A percentile compares a stretch with the other conserved stretches of the same genome.
Evolutionary conservation across 1,140 invertebrate species (phyloP).

Genomic region (Drosophila orosa): DNA sequence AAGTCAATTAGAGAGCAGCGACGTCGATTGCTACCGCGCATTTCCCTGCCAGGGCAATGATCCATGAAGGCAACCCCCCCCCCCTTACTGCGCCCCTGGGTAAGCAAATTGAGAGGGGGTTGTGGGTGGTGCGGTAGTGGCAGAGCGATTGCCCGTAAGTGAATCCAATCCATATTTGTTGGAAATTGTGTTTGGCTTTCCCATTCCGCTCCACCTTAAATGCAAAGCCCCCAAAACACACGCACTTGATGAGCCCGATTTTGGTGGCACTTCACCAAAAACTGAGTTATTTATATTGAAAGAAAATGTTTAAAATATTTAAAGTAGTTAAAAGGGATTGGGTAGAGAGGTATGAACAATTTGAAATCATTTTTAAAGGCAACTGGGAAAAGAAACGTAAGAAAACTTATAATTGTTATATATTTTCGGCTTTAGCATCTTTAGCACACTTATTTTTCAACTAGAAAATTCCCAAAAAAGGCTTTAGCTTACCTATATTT

Average conservation of each 20-base stretch:
- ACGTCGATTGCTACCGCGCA: conserved; percentile 16
- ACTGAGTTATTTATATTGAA: not conserved
- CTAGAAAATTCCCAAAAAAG: not conserved
- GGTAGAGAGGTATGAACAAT: not conserved
- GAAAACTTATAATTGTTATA: too few species aligned
- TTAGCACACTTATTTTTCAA: too few species aligned
- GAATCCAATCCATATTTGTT: conserved; percentile 64
- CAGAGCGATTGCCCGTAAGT: conserved; percentile 34
- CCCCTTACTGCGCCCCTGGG: conserved; percentile 20
- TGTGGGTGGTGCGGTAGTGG: not conserved
- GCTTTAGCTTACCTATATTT: not conserved
- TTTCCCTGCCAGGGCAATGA: conserved; percentile 24
- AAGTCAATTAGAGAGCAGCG: conserved; percentile 72
- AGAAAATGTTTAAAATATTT: not conserved
- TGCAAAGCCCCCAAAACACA: conserved; percentile 20
- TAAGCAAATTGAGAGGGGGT: conserved; percentile 13
- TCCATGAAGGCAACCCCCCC: not conserved
- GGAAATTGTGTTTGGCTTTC: conserved; percentile 70
- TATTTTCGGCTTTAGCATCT: too few species aligned
- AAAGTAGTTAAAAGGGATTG: too few species aligned
- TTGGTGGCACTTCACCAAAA: conserved; percentile 6
- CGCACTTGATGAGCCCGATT: conserved; percentile 56
- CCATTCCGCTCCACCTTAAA: conserved; percentile 50
- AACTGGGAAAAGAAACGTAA: not conserved
- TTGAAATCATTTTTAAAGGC: not conserved